Conservation (phyloP, 2,888 invertebrate genomes). For the Nomada ruficornis region DNA sequence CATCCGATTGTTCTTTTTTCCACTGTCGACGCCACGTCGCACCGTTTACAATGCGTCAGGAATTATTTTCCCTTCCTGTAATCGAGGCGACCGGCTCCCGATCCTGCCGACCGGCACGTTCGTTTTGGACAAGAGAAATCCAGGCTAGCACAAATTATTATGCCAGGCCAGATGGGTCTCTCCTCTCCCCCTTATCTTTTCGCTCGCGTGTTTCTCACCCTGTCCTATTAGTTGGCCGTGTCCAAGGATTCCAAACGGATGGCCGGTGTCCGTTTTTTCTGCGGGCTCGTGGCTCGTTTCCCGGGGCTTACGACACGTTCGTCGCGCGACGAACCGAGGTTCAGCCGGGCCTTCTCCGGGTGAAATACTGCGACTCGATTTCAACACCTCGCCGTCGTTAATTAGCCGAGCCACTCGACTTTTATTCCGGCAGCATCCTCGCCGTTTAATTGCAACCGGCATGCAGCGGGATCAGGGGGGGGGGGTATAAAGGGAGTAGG, state of each 20-base stretch:
- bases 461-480: conserved; percentile 3
- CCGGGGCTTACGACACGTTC: conserved; percentile 33
- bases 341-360: conserved; percentile 49
- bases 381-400: conserved; percentile 81
- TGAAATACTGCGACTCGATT: conserved; percentile 82
- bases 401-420: conserved; percentile 76
- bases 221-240: conserved; percentile 81
- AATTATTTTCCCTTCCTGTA: conserved; percentile 42
- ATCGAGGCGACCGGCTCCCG: conserved; percentile 69
- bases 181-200: conserved; percentile 76
- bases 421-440: conserved; percentile 68
- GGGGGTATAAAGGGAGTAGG: background rate
- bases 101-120: conserved; percentile 19
- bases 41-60: background rate
- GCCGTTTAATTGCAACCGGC: conserved; percentile 69
- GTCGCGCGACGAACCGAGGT: conserved; percentile 46
- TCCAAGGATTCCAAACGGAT: conserved; percentile 74
- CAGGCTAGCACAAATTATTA: conserved; percentile 78
- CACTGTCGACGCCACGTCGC: too few species aligned
- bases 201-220: conserved; percentile 80
- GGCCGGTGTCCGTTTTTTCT: conserved; percentile 43
- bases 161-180: conserved; percentile 68
- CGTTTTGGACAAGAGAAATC: conserved; percentile 29
- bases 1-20: background rate
- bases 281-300: conserved; percentile 36